A percentile compares a stretch with the other conserved stretches of the same genome.
phyloP scores from a whole-genome alignment of 2,797 vertebrate species.

The Siniperca scherzeri region DNA sequence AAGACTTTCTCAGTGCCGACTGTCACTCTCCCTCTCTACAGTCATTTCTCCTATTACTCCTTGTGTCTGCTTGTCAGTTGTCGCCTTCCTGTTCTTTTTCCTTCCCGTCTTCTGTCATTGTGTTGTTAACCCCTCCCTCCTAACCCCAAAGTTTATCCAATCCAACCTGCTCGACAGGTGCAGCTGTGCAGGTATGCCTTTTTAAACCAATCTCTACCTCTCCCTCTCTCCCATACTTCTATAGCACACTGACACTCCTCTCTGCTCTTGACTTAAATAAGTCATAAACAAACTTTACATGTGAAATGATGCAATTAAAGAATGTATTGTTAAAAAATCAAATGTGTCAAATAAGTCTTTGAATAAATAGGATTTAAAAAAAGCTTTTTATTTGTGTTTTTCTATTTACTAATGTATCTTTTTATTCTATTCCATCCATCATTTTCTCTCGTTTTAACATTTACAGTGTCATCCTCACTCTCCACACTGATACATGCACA shows the following conservation, averaged over 20 bases:
- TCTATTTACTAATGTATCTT: neutral
- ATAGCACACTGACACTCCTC: neutral
- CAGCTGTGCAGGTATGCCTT: conserved; percentile 22
- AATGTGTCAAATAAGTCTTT: neutral
- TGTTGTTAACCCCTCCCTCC: conserved; percentile 15
- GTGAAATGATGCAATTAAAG: neutral
- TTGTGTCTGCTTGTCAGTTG: neutral
- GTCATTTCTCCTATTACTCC: neutral
- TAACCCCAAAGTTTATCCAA: conserved; percentile 22
- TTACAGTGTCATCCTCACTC: neutral
- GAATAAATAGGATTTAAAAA: neutral
- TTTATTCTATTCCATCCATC: neutral
- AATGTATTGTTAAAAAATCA: neutral
- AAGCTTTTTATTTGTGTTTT: neutral
- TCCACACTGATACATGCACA: no score
- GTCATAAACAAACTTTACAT: neutral
- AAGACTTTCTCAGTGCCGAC: neutral
- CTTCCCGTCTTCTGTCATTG: neutral
- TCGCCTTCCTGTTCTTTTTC: neutral
- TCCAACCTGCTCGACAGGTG: conserved; percentile 72
- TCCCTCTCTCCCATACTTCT: neutral
- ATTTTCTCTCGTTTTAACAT: neutral
- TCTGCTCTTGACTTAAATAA: neutral
- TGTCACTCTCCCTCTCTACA: neutral
- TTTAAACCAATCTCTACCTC: neutral